These are phyloP conservation scores for Acleris holmiana DNA, from an alignment of 2,888 invertebrate species.

Conservation along the genomic window DNA sequence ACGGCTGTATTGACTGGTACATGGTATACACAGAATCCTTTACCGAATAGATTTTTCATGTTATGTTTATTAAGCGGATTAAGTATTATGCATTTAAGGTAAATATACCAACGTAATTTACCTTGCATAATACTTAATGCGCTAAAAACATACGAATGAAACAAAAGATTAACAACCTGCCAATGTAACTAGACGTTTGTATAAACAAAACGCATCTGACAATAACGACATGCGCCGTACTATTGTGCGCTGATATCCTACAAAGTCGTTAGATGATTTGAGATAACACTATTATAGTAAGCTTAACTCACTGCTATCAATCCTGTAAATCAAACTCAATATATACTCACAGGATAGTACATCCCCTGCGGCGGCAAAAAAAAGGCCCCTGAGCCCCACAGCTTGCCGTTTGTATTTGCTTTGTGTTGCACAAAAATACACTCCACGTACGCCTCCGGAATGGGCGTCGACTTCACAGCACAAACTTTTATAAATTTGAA, in stretches of 20 bases:
- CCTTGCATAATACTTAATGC: background rate
- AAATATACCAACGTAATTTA: too few relatives aligned
- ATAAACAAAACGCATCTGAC: slow-evolving; percentile 39
- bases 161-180: slow-evolving; percentile 7
- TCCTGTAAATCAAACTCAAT: slow-evolving; percentile 39
- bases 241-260: slow-evolving; percentile 41
- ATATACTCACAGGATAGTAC: slow-evolving; percentile 96
- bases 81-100: too few relatives aligned
- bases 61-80: background rate
- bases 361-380: slow-evolving; percentile 98
- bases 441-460: slow-evolving; percentile 75
- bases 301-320: slow-evolving; percentile 34
- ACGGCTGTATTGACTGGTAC: slow-evolving; percentile 5
- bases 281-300: slow-evolving; percentile 38
- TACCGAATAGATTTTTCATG: background rate
- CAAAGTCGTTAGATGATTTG: slow-evolving; percentile 34
- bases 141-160: slow-evolving; percentile 4
- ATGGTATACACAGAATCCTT: background rate
- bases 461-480: slow-evolving; percentile 79
- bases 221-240: slow-evolving; percentile 63
- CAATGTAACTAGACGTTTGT: slow-evolving; percentile 27
- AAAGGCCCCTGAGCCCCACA: slow-evolving; percentile 98
- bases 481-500: slow-evolving; percentile 78
- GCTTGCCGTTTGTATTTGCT: slow-evolving; percentile 93
- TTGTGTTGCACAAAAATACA: slow-evolving; percentile 84